These are phyloP conservation scores for Alloplasta piceator DNA, from an alignment of 2,888 invertebrate genomes.

Conservation along the genomic window DNA sequence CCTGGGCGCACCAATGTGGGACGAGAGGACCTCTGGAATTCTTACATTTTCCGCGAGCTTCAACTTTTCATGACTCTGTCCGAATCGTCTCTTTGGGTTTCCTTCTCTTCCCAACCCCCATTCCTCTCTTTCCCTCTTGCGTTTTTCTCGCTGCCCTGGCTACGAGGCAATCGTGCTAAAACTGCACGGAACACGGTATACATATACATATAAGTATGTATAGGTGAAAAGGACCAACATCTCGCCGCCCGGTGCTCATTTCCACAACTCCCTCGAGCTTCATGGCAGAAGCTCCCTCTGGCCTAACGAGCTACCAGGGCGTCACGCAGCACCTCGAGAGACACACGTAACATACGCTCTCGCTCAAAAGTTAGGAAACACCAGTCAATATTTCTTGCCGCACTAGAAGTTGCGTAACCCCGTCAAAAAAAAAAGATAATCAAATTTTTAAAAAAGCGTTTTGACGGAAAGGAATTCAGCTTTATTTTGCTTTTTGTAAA, in stretches of 20 bases:
- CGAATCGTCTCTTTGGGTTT: constrained; percentile 70
- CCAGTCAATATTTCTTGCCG: too few species aligned
- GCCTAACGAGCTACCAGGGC: constrained; percentile 56
- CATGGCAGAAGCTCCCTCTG: constrained; percentile 23
- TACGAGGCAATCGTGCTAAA: constrained; percentile 26
- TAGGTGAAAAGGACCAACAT: constrained; percentile 24
- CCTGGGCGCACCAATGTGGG: constrained; percentile 6
- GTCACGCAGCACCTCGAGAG: constrained; percentile 69
- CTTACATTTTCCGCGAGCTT: constrained; percentile 79
- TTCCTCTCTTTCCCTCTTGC: constrained; percentile 42
- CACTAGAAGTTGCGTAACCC: too few species aligned
- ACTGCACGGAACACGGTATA: constrained; percentile 16
- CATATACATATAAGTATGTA: background rate
- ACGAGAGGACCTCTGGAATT: constrained; percentile 68
- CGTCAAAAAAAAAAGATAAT: too few species aligned
- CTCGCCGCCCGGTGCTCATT: constrained; percentile 53
- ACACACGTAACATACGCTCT: constrained; percentile 67
- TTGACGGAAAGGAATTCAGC: too few species aligned
- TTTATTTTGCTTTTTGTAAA: too few species aligned
- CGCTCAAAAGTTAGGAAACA: too few species aligned
- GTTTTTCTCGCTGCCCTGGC: constrained; percentile 38
- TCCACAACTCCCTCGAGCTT: constrained; percentile 54
- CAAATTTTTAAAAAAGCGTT: too few species aligned
- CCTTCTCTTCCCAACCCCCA: constrained; percentile 32
- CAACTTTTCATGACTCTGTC: constrained; percentile 81